Evolutionary conservation across 2,797 vertebrate genomes (phyloP), one percentile per base, ranked within the genome.

Genomic region (Poeciliopsis turneri): DNA sequence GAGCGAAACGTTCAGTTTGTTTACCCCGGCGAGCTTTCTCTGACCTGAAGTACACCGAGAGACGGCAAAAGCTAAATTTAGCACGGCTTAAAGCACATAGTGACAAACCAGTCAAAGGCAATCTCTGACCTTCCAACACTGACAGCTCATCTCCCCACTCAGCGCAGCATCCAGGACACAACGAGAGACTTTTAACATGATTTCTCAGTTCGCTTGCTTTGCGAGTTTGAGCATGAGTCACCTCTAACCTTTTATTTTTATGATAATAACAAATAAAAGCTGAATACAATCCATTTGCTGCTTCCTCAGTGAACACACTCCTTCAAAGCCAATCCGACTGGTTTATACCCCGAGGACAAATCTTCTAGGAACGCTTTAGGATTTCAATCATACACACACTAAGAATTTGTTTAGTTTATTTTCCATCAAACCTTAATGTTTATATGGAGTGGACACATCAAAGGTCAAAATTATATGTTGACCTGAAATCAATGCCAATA

Each of bases 81-180:
- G 94, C 90, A 91, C 81, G 86, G 94, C 95, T 95, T 94, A 93
- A 88, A 95, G 93, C 93, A 91, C 92, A 92, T 75, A 92, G 92
- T 91, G 91, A 90, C 92, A 92, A 87, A 91, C 88, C 85, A 92
- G 90, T 93, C 90, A 90, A 90, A 92, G 86, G 87, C 89, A 90
- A 91, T 90, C 83, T 83, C 82, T 93, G 93, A 94, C 92, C 93
- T 94, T 92, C 86, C 90, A 89, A 80, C 59, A 23, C 90, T 87
- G 85, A 93, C 92, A 91, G 86, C 90, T 92, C 85, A 80, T 92
- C 88, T 90, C 85, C 77, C 84, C 84, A 84, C 86, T 90, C 84
- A 90, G 85, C 49, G 20, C n/a, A 78, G 90, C 82, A 92, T 85
- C 83, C 74, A 76, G 78, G 83, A 75, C 75, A 85, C 76, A 84